Base-by-base conservation (phyloP, 2,113 vertebrate genomes). In the Scatophagus argus region DNA sequence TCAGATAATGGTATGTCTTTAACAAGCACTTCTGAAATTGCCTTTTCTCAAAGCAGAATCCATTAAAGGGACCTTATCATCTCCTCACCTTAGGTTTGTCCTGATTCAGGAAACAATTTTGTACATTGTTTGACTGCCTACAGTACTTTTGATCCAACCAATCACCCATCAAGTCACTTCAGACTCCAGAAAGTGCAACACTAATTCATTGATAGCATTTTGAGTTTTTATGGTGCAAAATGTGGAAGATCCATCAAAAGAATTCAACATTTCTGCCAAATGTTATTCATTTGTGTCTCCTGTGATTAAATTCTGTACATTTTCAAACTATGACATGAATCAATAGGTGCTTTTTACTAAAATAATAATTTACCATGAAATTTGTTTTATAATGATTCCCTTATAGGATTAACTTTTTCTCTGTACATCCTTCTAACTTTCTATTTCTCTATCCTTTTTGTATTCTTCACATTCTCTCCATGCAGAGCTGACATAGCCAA, bases 401-500 rank as follows among this genome's bases (percentile, higher is more conserved):
- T 75, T 38, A 7, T 8, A 51, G 29, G 32, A 44, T 65, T 76
- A 47, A 69, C 46, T 5, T 41, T 66, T 43, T 27, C 23, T 44
- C 47, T 65, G 27, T 68, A 41, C 41, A 29, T 52, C 13, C 34
- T 63, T 63, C 25, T 52, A 73, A 85, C 80, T 65, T 64, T 65
- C 52, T 68, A 16, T 55, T 47, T 58, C 52, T 54, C 46, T 43
- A n/a, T 67, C 62, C 65, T 58, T 74, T 64, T 63, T 84, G 44
- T 74, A 73, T 59, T 78, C 63, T 74, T 65, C 52, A 71, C 68
- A 65, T 80, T 82, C 55, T 78, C 62, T 85, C 59, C 78, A 88
- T 75, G 79, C 82, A 75, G 74, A 68, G 72, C 79, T 87, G 84
- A 88, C 90, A 87, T 84, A 87, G 84, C 89, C 90, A 91, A 89